Base-by-base conservation (phyloP, 2,888 invertebrate species). In the Pheosia tremula region DNA sequence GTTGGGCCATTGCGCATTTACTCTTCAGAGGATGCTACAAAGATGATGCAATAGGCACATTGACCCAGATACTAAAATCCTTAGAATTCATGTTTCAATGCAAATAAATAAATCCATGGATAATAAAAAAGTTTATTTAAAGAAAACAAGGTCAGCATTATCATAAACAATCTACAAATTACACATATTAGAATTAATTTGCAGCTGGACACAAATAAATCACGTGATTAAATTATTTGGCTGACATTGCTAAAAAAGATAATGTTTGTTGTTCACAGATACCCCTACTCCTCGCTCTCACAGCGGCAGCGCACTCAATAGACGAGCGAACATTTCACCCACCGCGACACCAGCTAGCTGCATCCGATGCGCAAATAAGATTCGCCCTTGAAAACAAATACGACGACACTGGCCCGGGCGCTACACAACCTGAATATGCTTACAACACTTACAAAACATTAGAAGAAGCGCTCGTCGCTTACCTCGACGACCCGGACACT, bases 391-490 rank as follows among this genome's bases (percentile, higher is more conserved):
- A 94, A 55, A 93, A 90, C 81, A 87, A 88, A 67, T 94, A 90
- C 64, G 94, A 94, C 65, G 83, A 90, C 71, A 94, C 94, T 0
- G 94, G 94, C 6, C 94, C 94, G 0, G 93, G 91, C 5, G 88
- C 91, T 0, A 87, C 86, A 37, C 64, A 72, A 2, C 85, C 79
- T 0, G 87, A 86, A 58, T 79, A 73, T 61, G 93, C 93, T 0
- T 91, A 89, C 81, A 81, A 82, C 37, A 90, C 89, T 0, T 91
- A 87, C 77, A 85, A 80, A 37, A 88, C 69, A 36, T 60, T 92
- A 5, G 89, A 90, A 37, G 91, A 91, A 0, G 92, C 91, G 0
- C 64, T 93, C 0, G 49, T 90, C 10, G 86, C 82, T 1, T 92
- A 87, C 69, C 60, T 90, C 0, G 83, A 90, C 36, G 91, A 93